Conservation (phyloP, 2,113 vertebrate genomes). For the Orcinus orca region DNA sequence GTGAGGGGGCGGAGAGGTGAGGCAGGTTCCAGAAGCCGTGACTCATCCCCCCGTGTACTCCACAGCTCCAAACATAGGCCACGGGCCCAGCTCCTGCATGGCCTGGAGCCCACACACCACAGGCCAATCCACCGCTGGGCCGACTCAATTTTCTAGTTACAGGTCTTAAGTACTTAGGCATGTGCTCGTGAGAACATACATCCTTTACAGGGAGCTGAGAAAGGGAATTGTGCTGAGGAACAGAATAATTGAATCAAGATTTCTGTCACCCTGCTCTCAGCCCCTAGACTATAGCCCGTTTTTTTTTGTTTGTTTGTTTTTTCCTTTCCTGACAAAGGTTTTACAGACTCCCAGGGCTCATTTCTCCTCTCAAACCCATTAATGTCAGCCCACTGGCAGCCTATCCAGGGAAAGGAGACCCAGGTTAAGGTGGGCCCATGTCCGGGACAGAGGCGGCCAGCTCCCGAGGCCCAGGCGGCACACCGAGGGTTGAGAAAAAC, state of each 20-base stretch:
- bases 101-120: background rate
- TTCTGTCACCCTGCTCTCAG: constrained; percentile 44
- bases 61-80: constrained; percentile 32
- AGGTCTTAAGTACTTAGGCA: background rate
- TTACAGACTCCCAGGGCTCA: constrained; percentile 12
- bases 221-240: background rate
- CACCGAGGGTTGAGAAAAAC: background rate
- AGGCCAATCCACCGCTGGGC: fast-evolving
- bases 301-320: background rate
- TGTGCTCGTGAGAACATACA: background rate
- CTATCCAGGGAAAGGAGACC: background rate
- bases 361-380: constrained; percentile 35
- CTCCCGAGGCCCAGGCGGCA: background rate
- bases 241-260: constrained; percentile 70
- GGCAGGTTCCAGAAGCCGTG: constrained; percentile 55
- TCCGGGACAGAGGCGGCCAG: background rate
- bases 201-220: constrained; percentile 40
- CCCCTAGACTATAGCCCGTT: background rate
- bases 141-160: background rate
- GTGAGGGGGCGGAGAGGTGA: constrained; percentile 41
- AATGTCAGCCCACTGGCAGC: background rate
- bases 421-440: background rate
- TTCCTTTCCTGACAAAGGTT: constrained; percentile 13
- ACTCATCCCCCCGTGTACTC: background rate
- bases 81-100: fast-evolving